These are phyloP conservation scores for Aproaerema taeniolella DNA, from an alignment of 2,888 invertebrate species.

Conservation along the genomic window DNA sequence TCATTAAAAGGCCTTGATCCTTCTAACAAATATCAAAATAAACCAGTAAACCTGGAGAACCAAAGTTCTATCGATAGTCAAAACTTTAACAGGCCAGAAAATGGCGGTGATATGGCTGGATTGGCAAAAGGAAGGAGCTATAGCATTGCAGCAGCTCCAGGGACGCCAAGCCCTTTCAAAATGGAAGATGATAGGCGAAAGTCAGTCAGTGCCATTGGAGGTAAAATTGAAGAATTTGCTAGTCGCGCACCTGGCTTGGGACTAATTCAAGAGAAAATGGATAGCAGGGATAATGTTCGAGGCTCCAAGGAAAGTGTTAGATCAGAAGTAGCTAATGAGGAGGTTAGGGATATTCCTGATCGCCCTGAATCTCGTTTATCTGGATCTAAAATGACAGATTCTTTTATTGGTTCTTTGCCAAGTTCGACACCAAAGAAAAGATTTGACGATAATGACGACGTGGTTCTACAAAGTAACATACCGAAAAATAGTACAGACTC, in stretches of 20 bases:
- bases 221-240: slow-evolving; percentile 53
- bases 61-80: slow-evolving; percentile 50
- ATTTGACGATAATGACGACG: slow-evolving; percentile 65
- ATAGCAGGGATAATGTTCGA: slow-evolving; percentile 60
- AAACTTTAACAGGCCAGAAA: slow-evolving; percentile 52
- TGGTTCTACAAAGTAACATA: slow-evolving; percentile 51
- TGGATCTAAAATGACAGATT: slow-evolving; percentile 70
- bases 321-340: slow-evolving; percentile 52
- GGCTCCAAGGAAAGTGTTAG: slow-evolving; percentile 61
- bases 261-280: slow-evolving; percentile 65
- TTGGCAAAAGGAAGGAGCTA: slow-evolving; percentile 72
- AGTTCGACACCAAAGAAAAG: slow-evolving; percentile 50
- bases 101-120: slow-evolving; percentile 55
- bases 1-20: slow-evolving; percentile 53
- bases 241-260: slow-evolving; percentile 60
- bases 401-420: slow-evolving; percentile 62
- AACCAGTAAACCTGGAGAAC: slow-evolving; percentile 68
- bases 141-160: slow-evolving; percentile 71
- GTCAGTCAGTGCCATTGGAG: slow-evolving; percentile 68
- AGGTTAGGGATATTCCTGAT: slow-evolving; percentile 42
- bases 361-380: slow-evolving; percentile 67
- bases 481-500: slow-evolving; percentile 34
- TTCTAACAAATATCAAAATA: slow-evolving; percentile 45
- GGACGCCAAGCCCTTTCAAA: slow-evolving; percentile 61
- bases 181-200: slow-evolving; percentile 70